Percentiles rank a stretch among this genome's conserved stretches.
phyloP scores from a whole-genome alignment of 23 tunicate genomes.

The Trididemnum miniatum region DNA sequence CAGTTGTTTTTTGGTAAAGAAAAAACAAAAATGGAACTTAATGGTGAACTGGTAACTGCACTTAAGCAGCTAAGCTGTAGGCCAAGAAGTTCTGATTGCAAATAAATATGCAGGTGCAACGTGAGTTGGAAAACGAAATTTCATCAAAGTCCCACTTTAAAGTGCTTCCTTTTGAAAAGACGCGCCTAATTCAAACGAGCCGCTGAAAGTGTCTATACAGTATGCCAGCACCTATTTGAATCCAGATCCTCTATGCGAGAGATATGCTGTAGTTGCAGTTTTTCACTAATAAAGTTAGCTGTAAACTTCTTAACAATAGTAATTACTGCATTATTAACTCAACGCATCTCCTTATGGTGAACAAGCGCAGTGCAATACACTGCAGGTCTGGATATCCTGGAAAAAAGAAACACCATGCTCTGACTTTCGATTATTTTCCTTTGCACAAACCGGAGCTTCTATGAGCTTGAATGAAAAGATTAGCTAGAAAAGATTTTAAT shows the following conservation, averaged over 20 bases:
- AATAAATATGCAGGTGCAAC: not conserved
- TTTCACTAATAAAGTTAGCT: not conserved
- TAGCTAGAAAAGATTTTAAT: not conserved
- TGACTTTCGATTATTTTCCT: not conserved
- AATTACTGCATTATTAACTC: too few species aligned
- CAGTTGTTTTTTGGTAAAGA: too few species aligned
- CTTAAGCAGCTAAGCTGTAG: too few species aligned
- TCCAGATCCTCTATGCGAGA: not conserved
- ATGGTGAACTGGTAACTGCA: too few species aligned
- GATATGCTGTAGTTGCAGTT: not conserved
- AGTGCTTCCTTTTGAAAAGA: not conserved
- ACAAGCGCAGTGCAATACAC: not conserved
- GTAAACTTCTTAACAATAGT: too few species aligned
- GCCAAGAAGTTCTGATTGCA: not conserved
- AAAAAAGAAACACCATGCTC: not conserved
- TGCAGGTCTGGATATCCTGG: not conserved
- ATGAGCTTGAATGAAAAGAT: not conserved
- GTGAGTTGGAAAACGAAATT: not conserved
- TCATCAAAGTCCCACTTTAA: not conserved
- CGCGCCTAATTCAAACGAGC: not conserved
- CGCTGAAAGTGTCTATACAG: not conserved
- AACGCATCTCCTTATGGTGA: not conserved
- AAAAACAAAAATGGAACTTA: too few species aligned
- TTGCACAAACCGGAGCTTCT: not conserved
- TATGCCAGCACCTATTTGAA: not conserved